Conservation (phyloP, 2,797 vertebrate species). For the Vultur gryphus region DNA sequence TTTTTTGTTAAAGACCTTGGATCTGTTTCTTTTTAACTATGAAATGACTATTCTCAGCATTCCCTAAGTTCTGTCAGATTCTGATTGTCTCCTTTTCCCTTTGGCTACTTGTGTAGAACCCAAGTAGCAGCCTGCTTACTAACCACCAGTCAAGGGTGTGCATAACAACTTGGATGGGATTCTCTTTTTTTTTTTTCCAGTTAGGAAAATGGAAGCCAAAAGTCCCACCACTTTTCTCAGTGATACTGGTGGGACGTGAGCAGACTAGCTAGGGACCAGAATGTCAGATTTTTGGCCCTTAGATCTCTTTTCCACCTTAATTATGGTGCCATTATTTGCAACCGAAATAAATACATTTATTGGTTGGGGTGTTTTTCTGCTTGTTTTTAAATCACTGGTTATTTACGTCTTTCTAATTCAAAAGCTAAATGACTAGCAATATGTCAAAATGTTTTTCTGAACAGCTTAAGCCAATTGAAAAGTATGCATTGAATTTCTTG, state of each 20-base stretch:
- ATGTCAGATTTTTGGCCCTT: not conserved
- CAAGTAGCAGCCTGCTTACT: not conserved
- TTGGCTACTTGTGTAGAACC: not conserved
- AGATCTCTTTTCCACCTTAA: not conserved
- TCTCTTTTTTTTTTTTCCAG: not conserved
- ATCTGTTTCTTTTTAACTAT: not conserved
- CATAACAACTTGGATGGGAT: not conserved
- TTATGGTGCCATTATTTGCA: not conserved
- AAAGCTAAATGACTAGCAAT: not conserved
- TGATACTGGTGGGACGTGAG: not conserved
- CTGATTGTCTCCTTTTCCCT: not conserved
- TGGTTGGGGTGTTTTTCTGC: not conserved
- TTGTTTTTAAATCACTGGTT: not conserved
- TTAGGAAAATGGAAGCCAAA: not conserved
- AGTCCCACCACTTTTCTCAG: no score
- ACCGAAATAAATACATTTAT: not conserved
- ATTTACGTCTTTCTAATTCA: not conserved
- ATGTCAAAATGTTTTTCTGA: not conserved
- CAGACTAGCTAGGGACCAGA: not conserved
- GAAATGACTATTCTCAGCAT: not conserved
- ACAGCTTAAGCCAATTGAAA: slow-evolving; percentile 90
- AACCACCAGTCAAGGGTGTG: not conserved
- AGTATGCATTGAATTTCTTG: slow-evolving; percentile 87
- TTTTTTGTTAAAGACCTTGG: not conserved
- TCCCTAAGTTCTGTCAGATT: not conserved